Base-by-base conservation (phyloP, 2,113 vertebrate species). In the Polypterus senegalus region DNA sequence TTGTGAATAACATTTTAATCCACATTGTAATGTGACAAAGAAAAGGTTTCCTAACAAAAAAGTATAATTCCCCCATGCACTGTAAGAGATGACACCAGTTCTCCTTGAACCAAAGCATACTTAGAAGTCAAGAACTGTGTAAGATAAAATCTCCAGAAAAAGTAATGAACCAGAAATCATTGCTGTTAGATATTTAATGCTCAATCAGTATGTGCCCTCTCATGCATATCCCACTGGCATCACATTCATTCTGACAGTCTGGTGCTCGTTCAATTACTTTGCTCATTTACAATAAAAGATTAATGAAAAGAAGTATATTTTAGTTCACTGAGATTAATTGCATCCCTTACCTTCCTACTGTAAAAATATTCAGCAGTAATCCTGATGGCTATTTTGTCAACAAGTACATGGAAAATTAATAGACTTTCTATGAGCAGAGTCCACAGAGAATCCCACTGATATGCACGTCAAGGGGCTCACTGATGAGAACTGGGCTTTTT, bases 251-350 rank as follows among this genome's bases (percentile, higher is more conserved):
- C 81, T 87, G 85, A 89, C 82, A 86, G 77, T 80, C 81, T 79
- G 77, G 77, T 86, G 77, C 81, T 80, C 77, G 76, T 84, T 88
- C 85, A 86, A 81, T 88, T 87, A 86, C 83, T 87, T 81, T 80
- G 81, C 82, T 89, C 85, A 83, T 86, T 88, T 89, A 88, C 81
- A 89, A 87, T 88, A 82, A 88, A 91, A 93, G 86, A 94, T 94
- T 87, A 91, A 94, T 93, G 87, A 86, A 89, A 84, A 85, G 81
- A 83, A 78, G 82, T 86, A 86, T 87, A 90, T 91, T 91, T 92
- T 89, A 84, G 86, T 91, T 91, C 86, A 84, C 77, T 73, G 81
- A 87, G 90, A 93, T 92, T 89, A 93, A 93, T 91, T 89, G 85
- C 81, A 80, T 88, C 87, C 85, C 79, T 84, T 87, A 79, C 69